phyloP scores from a whole-genome alignment of 2,797 vertebrate species.

The Periophthalmus magnuspinnatus region DNA sequence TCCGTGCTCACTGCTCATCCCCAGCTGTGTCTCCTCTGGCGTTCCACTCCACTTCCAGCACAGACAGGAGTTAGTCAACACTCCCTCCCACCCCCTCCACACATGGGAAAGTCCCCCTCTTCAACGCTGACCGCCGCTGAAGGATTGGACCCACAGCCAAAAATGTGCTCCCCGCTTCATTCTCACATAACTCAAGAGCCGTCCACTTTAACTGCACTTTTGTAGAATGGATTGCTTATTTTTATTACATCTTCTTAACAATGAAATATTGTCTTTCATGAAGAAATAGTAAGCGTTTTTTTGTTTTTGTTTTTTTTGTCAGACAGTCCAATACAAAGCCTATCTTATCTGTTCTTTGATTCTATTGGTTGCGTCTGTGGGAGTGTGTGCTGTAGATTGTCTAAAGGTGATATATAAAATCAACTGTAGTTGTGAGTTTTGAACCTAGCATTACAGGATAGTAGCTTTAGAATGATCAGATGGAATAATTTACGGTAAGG shows the following conservation, averaged over 20 bases:
- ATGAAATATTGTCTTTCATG: slow-evolving; percentile 12
- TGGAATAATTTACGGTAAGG: no score
- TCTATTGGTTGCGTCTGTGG: no score
- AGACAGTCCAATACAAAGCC: neutral
- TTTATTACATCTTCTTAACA: slow-evolving; percentile 20
- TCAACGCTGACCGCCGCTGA: slow-evolving; percentile 59
- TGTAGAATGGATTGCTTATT: slow-evolving; percentile 21
- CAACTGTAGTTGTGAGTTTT: no score
- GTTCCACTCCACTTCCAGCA: slow-evolving; percentile 80
- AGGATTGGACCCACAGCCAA: slow-evolving; percentile 47
- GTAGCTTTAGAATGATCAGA: no score
- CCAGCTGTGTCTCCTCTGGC: slow-evolving; percentile 78
- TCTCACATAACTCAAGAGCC: slow-evolving; percentile 27
- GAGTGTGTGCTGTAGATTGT: no score
- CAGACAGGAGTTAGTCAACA: slow-evolving; percentile 34
- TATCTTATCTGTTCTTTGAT: slow-evolving; percentile 16
- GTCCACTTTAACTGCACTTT: slow-evolving; percentile 23
- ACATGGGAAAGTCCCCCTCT: slow-evolving; percentile 73
- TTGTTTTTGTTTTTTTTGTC: no score
- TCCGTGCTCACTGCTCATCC: slow-evolving; percentile 76
- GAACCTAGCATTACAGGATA: no score
- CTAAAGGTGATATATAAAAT: no score
- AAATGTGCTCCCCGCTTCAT: slow-evolving; percentile 32
- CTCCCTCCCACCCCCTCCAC: slow-evolving; percentile 47
- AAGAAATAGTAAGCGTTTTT: slow-evolving; percentile 2